These are phyloP conservation scores for Thaumetopoea pityocampa DNA, from an alignment of 1,140 invertebrate species.

Conservation along the genomic window DNA sequence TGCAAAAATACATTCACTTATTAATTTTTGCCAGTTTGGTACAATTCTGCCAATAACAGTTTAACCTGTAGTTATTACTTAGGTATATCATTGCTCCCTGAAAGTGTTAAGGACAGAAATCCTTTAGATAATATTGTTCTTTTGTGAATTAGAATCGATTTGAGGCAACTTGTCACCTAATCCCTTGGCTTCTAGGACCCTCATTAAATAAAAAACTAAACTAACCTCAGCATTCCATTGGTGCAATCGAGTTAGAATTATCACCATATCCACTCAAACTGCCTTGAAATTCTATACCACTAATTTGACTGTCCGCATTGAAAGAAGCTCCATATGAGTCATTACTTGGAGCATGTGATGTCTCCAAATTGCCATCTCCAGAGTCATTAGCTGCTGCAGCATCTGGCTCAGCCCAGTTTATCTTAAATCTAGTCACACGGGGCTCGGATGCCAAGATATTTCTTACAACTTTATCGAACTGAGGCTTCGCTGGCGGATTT, in stretches of 20 bases:
- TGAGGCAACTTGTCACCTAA: no score
- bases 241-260: conserved; percentile 70
- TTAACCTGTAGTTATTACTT: no score
- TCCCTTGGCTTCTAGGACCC: no score
- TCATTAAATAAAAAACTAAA: background rate
- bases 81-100: no score
- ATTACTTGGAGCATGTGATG: conserved; percentile 49
- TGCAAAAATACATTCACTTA: no score
- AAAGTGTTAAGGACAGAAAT: no score
- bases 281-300: conserved; percentile 64
- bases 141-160: no score
- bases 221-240: conserved; percentile 69
- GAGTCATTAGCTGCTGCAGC: conserved; percentile 44
- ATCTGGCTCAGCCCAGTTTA: conserved; percentile 94
- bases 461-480: conserved; percentile 95
- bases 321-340: conserved; percentile 61
- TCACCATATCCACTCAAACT: conserved; percentile 65
- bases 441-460: conserved; percentile 97
- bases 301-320: conserved; percentile 66
- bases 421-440: conserved; percentile 95
- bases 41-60: no score
- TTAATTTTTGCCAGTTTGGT: no score
- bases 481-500: conserved; percentile 93
- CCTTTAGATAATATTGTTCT: no score
- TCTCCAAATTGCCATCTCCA: conserved; percentile 46